phyloP scores from a whole-genome alignment of 2,797 vertebrate genomes.

The Eurystomus glaucurus region DNA sequence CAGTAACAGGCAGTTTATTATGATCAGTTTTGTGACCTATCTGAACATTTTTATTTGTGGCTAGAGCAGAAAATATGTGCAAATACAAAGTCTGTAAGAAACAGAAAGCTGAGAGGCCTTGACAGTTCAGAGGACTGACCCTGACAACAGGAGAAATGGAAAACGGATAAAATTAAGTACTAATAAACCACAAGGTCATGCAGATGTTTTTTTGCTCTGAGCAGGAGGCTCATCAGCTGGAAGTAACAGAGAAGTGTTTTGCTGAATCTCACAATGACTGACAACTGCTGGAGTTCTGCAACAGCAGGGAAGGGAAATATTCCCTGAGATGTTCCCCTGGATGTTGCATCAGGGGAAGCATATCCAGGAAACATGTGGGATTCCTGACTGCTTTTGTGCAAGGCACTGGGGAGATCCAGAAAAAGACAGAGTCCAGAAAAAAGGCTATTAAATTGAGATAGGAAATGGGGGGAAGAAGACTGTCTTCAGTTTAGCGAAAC shows the following conservation, averaged over 20 bases:
- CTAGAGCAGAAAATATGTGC: neutral
- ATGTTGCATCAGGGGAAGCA: constrained; percentile 69
- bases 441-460: neutral
- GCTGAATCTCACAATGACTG: constrained; percentile 40
- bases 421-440: constrained; percentile 32
- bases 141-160: constrained; percentile 52
- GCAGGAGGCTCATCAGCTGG: constrained; percentile 40
- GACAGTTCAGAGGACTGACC: constrained; percentile 52
- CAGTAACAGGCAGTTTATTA: constrained; percentile 5
- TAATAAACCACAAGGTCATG: constrained; percentile 74
- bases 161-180: constrained; percentile 25
- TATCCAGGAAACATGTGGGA: constrained; percentile 71
- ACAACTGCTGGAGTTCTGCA: constrained; percentile 23
- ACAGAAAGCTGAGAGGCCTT: constrained; percentile 52
- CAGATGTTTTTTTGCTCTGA: constrained; percentile 56
- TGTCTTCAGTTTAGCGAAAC: constrained; percentile 5
- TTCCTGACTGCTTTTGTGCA: constrained; percentile 61
- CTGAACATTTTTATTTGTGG: constrained; percentile 14
- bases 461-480: neutral
- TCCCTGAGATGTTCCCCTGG: constrained; percentile 53
- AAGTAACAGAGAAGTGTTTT: constrained; percentile 61
- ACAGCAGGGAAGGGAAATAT: constrained; percentile 47
- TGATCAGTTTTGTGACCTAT: neutral
- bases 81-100: neutral
- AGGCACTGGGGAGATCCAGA: constrained; percentile 64